Conservation (phyloP, 2,797 vertebrate species). For the Forpus xanthops region DNA sequence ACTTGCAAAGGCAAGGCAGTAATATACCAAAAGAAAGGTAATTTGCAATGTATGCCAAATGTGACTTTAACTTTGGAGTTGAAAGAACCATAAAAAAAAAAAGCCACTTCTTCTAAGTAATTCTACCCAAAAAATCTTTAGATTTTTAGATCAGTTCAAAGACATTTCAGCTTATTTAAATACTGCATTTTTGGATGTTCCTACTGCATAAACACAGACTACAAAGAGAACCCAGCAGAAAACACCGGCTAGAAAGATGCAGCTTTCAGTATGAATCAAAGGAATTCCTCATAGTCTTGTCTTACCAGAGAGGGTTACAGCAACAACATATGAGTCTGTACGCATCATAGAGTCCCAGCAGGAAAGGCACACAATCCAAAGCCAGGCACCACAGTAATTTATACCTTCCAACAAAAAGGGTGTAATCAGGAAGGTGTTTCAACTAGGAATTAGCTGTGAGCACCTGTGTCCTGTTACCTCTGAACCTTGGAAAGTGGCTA, state of each 20-base stretch:
- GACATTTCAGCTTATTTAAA: background rate
- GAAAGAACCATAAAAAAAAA: background rate
- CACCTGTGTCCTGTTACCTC: background rate
- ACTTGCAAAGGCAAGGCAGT: background rate
- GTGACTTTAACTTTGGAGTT: background rate
- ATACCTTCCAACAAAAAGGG: background rate
- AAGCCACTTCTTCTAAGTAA: background rate
- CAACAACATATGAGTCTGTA: accelerated
- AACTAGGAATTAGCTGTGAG: background rate
- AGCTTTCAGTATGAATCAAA: background rate
- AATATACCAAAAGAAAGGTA: background rate
- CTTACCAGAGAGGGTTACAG: background rate
- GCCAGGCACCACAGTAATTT: background rate
- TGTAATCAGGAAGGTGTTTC: background rate
- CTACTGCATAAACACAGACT: background rate
- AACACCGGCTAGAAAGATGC: background rate
- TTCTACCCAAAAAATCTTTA: background rate
- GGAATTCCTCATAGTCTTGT: background rate
- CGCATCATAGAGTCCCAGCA: background rate
- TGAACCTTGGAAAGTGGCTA: background rate
- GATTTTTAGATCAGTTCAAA: background rate
- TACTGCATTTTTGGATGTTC: background rate
- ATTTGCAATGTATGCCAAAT: background rate
- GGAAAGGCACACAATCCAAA: background rate
- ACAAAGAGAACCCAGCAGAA: background rate